Conservation (phyloP, 2,888 invertebrate genomes). For the Leptothorax acervorum region DNA sequence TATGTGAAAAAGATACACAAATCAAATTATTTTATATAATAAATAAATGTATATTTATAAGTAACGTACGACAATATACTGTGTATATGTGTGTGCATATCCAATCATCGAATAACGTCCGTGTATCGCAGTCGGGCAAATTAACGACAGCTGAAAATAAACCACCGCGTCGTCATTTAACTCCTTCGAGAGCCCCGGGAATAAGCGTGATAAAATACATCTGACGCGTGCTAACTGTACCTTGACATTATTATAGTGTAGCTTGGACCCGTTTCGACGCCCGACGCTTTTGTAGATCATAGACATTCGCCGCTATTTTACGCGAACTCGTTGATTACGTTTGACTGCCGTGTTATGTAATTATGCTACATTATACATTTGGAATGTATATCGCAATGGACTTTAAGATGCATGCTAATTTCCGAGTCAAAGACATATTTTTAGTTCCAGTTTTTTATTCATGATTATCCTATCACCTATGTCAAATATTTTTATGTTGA, state of each 20-base stretch:
- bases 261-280: constrained; percentile 56
- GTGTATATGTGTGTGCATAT: not conserved
- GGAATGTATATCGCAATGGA: not conserved
- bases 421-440: not conserved
- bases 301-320: constrained; percentile 26
- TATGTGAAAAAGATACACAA: not conserved
- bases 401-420: not conserved
- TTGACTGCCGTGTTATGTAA: not conserved
- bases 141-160: constrained; percentile 34
- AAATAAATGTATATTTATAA: constrained; percentile 3
- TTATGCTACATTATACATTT: not conserved
- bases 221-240: constrained; percentile 71
- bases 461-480: not conserved
- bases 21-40: not conserved
- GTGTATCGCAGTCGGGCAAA: not conserved
- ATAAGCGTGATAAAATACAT: constrained; percentile 60
- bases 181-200: constrained; percentile 46
- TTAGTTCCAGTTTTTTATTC: not conserved
- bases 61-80: not conserved
- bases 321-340: not conserved
- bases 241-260: constrained; percentile 72
- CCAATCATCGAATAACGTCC: not conserved
- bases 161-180: not conserved
- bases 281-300: constrained; percentile 30
- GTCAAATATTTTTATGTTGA: not conserved